Conservation (phyloP, 2,113 vertebrate species). For the Pygoscelis antarcticus region DNA sequence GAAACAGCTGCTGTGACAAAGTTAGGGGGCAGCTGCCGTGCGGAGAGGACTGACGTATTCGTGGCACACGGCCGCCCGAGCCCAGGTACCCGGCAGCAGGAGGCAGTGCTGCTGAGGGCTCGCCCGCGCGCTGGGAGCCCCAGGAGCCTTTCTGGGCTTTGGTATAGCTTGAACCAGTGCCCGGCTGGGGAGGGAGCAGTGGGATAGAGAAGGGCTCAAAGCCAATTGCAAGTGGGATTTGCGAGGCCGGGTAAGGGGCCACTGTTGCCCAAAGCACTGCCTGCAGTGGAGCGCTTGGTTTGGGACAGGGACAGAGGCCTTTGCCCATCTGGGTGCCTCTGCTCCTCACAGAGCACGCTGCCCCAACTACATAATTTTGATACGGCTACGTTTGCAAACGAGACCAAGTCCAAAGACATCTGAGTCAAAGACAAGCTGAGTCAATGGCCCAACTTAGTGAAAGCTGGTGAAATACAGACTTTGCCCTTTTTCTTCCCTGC, state of each 20-base stretch:
- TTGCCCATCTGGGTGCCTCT: fast-evolving
- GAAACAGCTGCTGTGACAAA: constrained; percentile 44
- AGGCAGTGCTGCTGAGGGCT: background rate
- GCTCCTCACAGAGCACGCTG: fast-evolving
- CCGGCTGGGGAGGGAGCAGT: fast-evolving
- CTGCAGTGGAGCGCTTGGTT: background rate
- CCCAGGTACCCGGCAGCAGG: background rate
- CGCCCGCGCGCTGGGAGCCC: fast-evolving
- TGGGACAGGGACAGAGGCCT: background rate
- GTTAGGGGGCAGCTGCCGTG: background rate
- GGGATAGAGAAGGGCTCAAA: background rate
- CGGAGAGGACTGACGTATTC: background rate
- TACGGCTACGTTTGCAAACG: background rate
- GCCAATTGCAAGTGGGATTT: background rate
- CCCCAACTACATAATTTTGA: fast-evolving
- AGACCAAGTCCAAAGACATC: background rate
- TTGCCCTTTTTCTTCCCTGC: background rate
- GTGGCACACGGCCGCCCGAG: fast-evolving
- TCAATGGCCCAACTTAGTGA: background rate
- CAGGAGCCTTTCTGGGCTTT: background rate
- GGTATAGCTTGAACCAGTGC: background rate
- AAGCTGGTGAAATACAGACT: constrained; percentile 42
- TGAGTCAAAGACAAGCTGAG: background rate
- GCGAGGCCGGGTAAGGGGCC: background rate
- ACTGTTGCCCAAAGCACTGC: fast-evolving